phyloP scores from a whole-genome alignment of 2,797 vertebrate species.

The Eurystomus glaucurus region DNA sequence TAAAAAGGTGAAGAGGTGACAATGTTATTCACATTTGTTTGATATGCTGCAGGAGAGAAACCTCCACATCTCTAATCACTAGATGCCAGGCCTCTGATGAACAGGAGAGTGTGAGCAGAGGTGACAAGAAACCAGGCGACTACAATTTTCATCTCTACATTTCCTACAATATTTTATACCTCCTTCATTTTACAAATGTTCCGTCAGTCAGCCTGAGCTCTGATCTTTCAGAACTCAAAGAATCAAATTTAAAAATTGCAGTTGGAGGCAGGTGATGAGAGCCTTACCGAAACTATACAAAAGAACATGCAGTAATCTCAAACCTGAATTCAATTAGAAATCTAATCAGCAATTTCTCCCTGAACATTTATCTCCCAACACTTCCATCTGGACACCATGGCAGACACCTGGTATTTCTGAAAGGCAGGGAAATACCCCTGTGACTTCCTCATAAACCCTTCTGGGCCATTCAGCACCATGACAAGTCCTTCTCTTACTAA shows the following conservation, averaged over 20 bases:
- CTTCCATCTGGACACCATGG: not conserved
- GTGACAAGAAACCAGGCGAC: not conserved
- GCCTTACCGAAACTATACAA: not conserved
- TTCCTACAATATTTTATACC: not conserved
- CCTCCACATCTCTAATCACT: not conserved
- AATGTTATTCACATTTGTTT: not conserved
- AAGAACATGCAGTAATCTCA: not conserved
- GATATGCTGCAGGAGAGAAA: not conserved
- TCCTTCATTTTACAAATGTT: not conserved
- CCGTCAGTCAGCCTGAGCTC: not conserved
- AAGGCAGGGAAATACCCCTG: not conserved
- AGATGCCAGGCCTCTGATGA: accelerated
- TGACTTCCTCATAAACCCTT: not conserved
- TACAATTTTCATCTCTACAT: not conserved
- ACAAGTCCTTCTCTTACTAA: not conserved
- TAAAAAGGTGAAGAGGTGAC: not conserved
- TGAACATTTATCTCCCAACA: not conserved
- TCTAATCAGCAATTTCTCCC: not conserved
- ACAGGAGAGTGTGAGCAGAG: not conserved
- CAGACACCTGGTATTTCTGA: not conserved
- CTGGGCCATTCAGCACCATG: not conserved
- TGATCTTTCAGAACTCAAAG: not conserved
- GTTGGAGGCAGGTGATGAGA: not conserved
- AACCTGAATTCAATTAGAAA: not conserved
- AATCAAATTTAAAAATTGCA: not conserved